Evolutionary conservation across 1,140 invertebrate genomes (phyloP).

Genomic region (Halictus rubicundus): DNA sequence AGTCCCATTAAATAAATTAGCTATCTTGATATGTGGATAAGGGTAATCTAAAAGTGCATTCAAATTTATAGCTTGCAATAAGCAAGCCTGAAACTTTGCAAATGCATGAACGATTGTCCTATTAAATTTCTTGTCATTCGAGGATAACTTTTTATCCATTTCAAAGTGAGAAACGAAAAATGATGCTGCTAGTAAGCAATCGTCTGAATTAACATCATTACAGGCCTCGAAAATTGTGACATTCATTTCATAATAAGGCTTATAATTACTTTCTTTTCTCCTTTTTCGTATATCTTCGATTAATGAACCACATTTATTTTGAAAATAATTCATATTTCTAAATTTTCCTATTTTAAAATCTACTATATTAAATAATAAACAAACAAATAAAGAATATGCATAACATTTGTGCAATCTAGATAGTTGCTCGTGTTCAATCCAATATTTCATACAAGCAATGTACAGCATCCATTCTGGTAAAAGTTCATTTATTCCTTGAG

Average conservation of each 20-base stretch:
- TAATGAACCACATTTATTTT: conserved; percentile 55
- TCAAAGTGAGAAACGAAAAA: conserved; percentile 84
- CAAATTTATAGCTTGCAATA: conserved; percentile 83
- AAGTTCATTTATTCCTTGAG: conserved; percentile 78
- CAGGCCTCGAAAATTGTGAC: conserved; percentile 57
- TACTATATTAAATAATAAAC: conserved; percentile 83
- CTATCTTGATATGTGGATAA: conserved; percentile 80
- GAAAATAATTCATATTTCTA: conserved; percentile 60
- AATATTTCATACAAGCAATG: conserved; percentile 85
- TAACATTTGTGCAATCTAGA: conserved; percentile 77
- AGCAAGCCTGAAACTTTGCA: conserved; percentile 86
- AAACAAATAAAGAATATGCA: conserved; percentile 83
- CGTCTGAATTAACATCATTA: conserved; percentile 76
- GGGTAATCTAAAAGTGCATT: conserved; percentile 84
- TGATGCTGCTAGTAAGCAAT: conserved; percentile 83
- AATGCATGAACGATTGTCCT: conserved; percentile 84
- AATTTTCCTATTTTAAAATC: conserved; percentile 80
- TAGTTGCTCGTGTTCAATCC: conserved; percentile 81
- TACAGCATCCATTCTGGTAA: conserved; percentile 84
- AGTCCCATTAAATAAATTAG: conserved; percentile 85
- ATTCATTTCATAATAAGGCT: conserved; percentile 12
- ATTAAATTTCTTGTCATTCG: conserved; percentile 83
- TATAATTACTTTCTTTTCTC: conserved; percentile 33
- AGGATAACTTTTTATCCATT: conserved; percentile 82
- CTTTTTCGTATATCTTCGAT: conserved; percentile 8